Base-by-base conservation (phyloP, 2,113 vertebrate genomes). In the Pipa parva region DNA sequence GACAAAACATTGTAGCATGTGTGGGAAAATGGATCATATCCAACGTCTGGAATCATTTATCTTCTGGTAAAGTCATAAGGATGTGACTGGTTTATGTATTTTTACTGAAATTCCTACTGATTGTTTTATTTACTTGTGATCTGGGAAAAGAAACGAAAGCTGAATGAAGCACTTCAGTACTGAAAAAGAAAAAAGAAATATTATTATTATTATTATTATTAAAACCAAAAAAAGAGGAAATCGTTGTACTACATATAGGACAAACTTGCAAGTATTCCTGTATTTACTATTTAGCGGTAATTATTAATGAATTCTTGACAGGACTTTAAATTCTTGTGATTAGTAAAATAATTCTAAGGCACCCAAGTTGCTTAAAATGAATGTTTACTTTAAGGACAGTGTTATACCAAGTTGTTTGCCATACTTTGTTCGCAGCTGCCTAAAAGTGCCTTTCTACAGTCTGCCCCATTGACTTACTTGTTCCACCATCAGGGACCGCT, bases 1-100 rank as follows among this genome's bases (percentile, higher is more conserved):
- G 89, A 90, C 88, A 88, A 88, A 92, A 91, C 87, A 88, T 82
- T 85, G 90, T 75, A 89, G 84, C 87, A 80, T 92, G 89, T 91
- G 85, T 94, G 93, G 93, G 92, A 95, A 94, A 85, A 78, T 91
- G 89, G 92, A 89, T 77, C 69, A 63, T 48, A 71, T 90, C 91
- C 92, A 92, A 81, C 39, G 84, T 91, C 91, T 95, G 91, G 89
- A 94, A 91, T 82, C 83, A 83, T 92, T 95, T 92, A 91, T 91
- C 88, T 86, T 81, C 72, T 74, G 72, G 73, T 76, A 79, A 74
- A 84, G 78, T 82, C 81, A 76, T 77, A 83, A 80, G 81, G 82
- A 87, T 79, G 39, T 42, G 83, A 88, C 87, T 85, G 83, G 75
- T 81, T 79, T 83, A 82, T 90, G 84, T 84, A 77, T 92, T 89